Evolutionary conservation across 2,888 invertebrate species (phyloP), one percentile per base, ranked within the genome.

Genomic region (Pogonocherus hispidulus): DNA sequence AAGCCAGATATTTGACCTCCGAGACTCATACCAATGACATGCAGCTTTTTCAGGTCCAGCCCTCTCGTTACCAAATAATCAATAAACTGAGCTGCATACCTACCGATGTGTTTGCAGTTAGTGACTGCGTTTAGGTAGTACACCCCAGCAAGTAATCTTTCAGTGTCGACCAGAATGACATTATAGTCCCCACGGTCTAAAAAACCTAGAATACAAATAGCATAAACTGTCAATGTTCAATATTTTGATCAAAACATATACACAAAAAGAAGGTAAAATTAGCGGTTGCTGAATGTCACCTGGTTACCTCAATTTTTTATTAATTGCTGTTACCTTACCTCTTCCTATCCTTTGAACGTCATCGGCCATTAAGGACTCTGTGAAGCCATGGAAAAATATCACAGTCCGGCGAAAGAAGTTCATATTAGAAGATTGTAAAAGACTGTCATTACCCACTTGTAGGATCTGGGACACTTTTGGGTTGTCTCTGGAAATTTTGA

Each of bases 301-400:
- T n/a, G n/a, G n/a, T n/a, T n/a, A n/a, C n/a, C n/a, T n/a, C n/a
- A n/a, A n/a, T n/a, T n/a, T n/a, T n/a, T n/a, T n/a, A n/a, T n/a
- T n/a, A n/a, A n/a, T n/a, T n/a, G n/a, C n/a, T n/a, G n/a, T n/a
- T n/a, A n/a, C n/a, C n/a, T 71, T 77, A 88, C 88, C 87, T 81
- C 88, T 86, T 71, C 87, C 82, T 1, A 89, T 79, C 69, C 84
- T 76, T 11, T 86, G 78, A 0, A 83, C 86, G 76, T 89, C 89
- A n/a, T 86, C 86, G n/a, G 87, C 85, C 16, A 85, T 83, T 0
- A 87, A 84, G 47, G 85, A 86, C 77, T 90, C 89, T 82, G 89
- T 86, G 79, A 89, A 90, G 0, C 89, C 89, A 76, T 89, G 89
- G 83, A 89, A 88, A 78, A 87, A 87, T 18, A 90, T 63, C 0